These are phyloP conservation scores for Philereme transversata DNA, from an alignment of 2,888 invertebrate genomes.

Conservation along the genomic window DNA sequence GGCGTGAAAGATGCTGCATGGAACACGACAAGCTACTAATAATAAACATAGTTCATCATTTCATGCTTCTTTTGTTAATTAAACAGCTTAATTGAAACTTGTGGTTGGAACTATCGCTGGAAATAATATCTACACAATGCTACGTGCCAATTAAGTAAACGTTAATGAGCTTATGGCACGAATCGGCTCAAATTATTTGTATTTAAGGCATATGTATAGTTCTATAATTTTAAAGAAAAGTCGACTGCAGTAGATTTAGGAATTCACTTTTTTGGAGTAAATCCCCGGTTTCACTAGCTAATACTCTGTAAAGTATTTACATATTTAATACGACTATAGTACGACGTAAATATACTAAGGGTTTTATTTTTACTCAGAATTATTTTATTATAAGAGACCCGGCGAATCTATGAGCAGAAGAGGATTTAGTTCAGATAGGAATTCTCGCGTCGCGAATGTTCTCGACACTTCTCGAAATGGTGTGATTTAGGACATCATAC, in stretches of 20 bases:
- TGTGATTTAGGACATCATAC: slow-evolving; percentile 53
- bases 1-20: slow-evolving; percentile 55
- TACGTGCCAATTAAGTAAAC: slow-evolving; percentile 28
- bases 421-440: slow-evolving; percentile 40
- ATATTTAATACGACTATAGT: slow-evolving; percentile 10
- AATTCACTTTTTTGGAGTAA: slow-evolving; percentile 46
- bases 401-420: slow-evolving; percentile 42
- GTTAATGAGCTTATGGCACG: slow-evolving; percentile 26
- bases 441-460: slow-evolving; percentile 44
- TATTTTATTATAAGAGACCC: slow-evolving; percentile 41
- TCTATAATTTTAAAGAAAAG: slow-evolving; percentile 37
- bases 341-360: slow-evolving; percentile 42
- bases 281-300: slow-evolving; percentile 38
- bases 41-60: slow-evolving; percentile 25
- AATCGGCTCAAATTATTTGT: slow-evolving; percentile 21
- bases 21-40: slow-evolving; percentile 26
- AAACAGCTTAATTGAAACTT: slow-evolving; percentile 25
- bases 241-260: slow-evolving; percentile 42
- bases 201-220: slow-evolving; percentile 11
- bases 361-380: slow-evolving; percentile 25
- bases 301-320: slow-evolving; percentile 1
- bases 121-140: slow-evolving; percentile 18
- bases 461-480: slow-evolving; percentile 51
- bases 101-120: slow-evolving; percentile 18
- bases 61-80: slow-evolving; percentile 27